Evolutionary conservation across 2,113 vertebrate genomes (phyloP).

Genomic region (Phylloscopus trochiloides): DNA sequence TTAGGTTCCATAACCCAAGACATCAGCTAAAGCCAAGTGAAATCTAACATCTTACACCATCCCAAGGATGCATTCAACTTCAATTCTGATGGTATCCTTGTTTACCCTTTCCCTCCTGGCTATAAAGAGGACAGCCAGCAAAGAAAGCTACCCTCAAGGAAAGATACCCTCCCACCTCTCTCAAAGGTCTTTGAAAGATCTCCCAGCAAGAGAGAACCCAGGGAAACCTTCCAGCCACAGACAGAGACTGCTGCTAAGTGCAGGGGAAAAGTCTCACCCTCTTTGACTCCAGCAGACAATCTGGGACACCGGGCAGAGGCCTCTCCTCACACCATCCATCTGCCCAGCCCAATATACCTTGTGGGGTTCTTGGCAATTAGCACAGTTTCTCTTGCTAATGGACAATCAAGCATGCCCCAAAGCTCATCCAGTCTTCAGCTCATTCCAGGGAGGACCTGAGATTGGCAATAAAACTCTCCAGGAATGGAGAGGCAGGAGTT

Average conservation of each 20-base stretch:
- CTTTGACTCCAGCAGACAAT: background rate
- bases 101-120: background rate
- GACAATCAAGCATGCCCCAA: background rate
- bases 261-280: background rate
- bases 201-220: background rate
- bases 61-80: background rate
- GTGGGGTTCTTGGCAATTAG: background rate
- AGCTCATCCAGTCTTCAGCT: background rate
- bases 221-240: background rate
- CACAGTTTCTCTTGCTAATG: background rate
- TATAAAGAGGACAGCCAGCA: background rate
- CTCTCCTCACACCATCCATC: background rate
- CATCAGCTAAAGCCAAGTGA: background rate
- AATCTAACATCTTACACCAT: background rate
- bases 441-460: background rate
- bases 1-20: too few relatives aligned
- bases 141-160: background rate
- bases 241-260: background rate
- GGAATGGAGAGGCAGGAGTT: background rate
- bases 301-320: background rate
- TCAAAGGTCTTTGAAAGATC: background rate
- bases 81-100: background rate
- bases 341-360: accelerated
- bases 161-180: background rate
- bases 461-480: background rate